Conservation (phyloP, 2,888 invertebrate genomes). For the Eumacrocentrus americanus region DNA sequence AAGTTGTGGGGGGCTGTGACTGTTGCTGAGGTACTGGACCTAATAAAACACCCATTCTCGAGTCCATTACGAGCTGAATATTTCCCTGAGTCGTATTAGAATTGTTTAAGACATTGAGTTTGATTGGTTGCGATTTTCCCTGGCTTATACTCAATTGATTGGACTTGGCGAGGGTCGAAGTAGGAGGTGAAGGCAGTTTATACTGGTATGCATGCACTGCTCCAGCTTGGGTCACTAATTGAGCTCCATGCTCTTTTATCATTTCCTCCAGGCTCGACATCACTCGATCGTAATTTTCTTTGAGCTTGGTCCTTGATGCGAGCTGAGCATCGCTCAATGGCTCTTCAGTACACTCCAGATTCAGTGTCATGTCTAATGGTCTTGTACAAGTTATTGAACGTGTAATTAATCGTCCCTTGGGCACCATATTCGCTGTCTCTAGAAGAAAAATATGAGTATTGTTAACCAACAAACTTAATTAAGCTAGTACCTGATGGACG, state of each 20-base stretch:
- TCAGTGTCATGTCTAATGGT: constrained; percentile 53
- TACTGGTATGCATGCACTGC: constrained; percentile 54
- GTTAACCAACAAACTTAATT: neutral
- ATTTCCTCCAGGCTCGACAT: constrained; percentile 52
- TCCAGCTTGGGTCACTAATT: constrained; percentile 52
- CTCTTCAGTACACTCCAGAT: constrained; percentile 63
- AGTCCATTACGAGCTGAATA: constrained; percentile 65
- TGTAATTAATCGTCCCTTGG: constrained; percentile 44
- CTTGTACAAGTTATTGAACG: constrained; percentile 47
- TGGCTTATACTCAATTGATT: constrained; percentile 36
- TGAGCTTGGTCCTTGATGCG: constrained; percentile 46
- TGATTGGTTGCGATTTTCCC: constrained; percentile 51
- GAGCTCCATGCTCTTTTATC: constrained; percentile 55
- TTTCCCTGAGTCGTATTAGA: constrained; percentile 50
- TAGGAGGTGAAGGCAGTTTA: constrained; percentile 39
- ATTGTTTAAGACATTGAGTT: constrained; percentile 55
- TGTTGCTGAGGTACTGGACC: constrained; percentile 51
- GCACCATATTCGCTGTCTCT: constrained; percentile 39
- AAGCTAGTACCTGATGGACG: neutral
- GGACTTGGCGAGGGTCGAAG: neutral
- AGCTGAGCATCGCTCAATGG: constrained; percentile 60
- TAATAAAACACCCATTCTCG: constrained; percentile 61
- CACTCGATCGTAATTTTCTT: constrained; percentile 57
- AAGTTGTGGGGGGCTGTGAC: constrained; percentile 38
- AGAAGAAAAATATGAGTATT: neutral